phyloP scores from a whole-genome alignment of 2,113 vertebrate species.

The Ahaetulla prasina region DNA sequence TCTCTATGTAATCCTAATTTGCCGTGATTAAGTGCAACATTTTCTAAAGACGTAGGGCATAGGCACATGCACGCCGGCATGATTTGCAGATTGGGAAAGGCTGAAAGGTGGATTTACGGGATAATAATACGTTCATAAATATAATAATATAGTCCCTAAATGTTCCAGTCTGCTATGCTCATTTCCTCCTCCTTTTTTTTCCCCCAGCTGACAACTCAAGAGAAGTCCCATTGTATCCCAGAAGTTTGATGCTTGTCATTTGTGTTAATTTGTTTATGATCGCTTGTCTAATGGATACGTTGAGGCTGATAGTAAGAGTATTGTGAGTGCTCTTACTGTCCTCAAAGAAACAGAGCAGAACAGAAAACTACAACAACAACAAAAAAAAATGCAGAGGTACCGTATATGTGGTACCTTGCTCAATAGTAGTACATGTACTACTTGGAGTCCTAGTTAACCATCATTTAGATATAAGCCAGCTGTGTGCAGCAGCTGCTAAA shows the following conservation, averaged over 20 bases:
- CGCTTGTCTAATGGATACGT: constrained; percentile 1
- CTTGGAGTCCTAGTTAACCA: no score
- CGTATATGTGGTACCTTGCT: no score
- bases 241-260: neutral
- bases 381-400: no score
- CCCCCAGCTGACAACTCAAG: neutral
- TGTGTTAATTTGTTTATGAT: constrained; percentile 15
- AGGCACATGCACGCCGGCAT: neutral
- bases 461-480: no score
- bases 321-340: no score
- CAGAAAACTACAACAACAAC: no score
- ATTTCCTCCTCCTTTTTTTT: neutral
- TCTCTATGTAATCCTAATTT: neutral
- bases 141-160: neutral
- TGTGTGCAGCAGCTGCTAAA: no score
- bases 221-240: neutral
- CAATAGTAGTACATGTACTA: no score
- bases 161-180: neutral
- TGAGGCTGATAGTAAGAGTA: neutral
- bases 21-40: neutral
- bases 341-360: constrained; percentile 1
- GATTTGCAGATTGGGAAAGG: neutral
- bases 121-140: neutral
- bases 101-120: neutral
- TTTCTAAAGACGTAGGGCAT: neutral